A percentile compares a stretch with the other conserved stretches of the same genome.
Evolutionary conservation across 1,140 invertebrate genomes (phyloP).

Genomic region (Cherax quadricarinatus): DNA sequence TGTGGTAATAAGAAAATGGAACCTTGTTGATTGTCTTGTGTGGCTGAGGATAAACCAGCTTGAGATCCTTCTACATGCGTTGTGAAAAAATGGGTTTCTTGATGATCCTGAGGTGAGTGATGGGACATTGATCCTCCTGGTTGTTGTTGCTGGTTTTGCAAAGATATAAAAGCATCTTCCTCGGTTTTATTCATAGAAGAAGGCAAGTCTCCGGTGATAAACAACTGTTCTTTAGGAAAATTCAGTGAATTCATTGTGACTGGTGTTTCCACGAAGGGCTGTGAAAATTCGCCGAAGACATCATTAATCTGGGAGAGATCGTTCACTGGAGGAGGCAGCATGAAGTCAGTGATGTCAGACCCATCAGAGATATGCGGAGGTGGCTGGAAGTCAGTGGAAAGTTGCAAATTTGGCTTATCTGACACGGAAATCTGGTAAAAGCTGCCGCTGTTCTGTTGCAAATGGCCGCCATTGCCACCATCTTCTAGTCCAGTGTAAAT

Average conservation of each 20-base stretch:
- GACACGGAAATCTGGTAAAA: neutral
- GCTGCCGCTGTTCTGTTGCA: neutral
- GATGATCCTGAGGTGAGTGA: neutral
- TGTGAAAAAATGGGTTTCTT: neutral
- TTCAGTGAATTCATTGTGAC: neutral
- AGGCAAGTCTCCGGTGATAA: constrained; percentile 25
- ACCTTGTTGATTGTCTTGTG: neutral
- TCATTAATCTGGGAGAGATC: neutral
- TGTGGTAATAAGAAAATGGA: too few species aligned
- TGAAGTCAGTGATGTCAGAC: neutral
- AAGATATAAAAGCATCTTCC: too few species aligned
- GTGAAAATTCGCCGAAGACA: neutral
- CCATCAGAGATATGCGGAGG: neutral
- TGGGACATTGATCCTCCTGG: neutral
- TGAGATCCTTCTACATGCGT: neutral
- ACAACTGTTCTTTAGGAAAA: neutral
- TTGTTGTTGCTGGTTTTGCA: neutral
- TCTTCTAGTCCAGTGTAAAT: neutral
- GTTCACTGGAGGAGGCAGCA: neutral
- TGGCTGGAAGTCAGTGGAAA: neutral
- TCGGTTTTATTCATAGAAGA: neutral
- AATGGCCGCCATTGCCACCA: neutral
- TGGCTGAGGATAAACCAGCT: neutral
- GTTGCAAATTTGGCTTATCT: neutral
- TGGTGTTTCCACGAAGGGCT: neutral